Evolutionary conservation across 2,888 invertebrate genomes (phyloP), one percentile per base, ranked within the genome.

Genomic region (Ormia ochracea): DNA sequence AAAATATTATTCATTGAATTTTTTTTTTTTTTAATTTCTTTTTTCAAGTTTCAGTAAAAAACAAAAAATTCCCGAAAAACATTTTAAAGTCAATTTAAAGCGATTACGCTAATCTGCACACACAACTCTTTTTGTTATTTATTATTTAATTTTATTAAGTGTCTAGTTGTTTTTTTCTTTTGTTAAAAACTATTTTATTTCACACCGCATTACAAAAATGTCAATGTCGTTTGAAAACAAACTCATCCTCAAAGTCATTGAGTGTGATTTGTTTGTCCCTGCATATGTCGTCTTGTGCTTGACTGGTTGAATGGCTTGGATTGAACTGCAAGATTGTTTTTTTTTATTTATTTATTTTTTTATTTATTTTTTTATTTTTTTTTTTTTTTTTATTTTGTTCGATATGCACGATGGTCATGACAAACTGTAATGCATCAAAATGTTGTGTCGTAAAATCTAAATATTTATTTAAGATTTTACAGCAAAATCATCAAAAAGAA

Each of bases 401-500:
- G n/a, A n/a, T n/a, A n/a, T n/a, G n/a, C n/a, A n/a, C n/a, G 50
- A 63, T 69, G 76, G 69, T 69, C 75, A 75, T 45, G 69, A 78
- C 59, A 78, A 66, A 61, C 59, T 56, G 78, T 68, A 78, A 78
- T 78, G 59, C 72, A 78, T 78, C 72, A 78, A 78, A 78, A 33
- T 78, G 78, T n/a, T n/a, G n/a, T n/a, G n/a, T 78, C 78, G 72
- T 78, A 72, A 78, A 69, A 50, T 59, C 70, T 70, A 70, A 70
- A 70, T 70, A 70, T 70, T 70, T 70, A 70, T 70, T 70, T 59
- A 59, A 59, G 38, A 38, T n/a, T 69, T 69, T 58, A 69, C 41
- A 1, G 36, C 12, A 56, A 56, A 54, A 54, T 31, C 17, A 19
- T 28, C 31, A 10, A 45, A 28, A 43, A 43, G 43, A 4, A 43